Percentiles rank a stretch among this genome's conserved stretches.
phyloP scores from a whole-genome alignment of 1,140 invertebrate genomes.

The Heliconius hewitsoni region DNA sequence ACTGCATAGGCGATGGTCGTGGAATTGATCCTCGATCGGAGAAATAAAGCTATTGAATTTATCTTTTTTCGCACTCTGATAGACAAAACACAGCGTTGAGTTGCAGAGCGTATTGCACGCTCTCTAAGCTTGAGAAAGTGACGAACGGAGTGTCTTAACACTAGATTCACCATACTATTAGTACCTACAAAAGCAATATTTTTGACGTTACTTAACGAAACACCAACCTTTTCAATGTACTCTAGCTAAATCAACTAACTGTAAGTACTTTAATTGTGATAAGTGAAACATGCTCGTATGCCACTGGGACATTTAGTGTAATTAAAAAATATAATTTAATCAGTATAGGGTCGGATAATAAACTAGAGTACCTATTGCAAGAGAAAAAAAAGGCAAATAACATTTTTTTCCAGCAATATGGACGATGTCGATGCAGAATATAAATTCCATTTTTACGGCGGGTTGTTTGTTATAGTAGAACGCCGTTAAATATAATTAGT shows the following conservation, averaged over 20 bases:
- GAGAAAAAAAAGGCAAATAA: not conserved
- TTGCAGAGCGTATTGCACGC: no score
- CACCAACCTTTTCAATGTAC: not conserved
- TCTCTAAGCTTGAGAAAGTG: no score
- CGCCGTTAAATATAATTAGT: slow-evolving; percentile 4
- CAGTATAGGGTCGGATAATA: not conserved
- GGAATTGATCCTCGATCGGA: no score
- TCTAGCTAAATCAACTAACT: not conserved
- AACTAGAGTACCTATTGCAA: not conserved
- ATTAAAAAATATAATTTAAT: slow-evolving; percentile 11
- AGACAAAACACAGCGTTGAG: no score
- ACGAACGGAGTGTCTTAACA: no score
- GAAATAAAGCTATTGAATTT: no score
- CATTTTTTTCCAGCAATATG: slow-evolving; percentile 2
- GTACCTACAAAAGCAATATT: no score
- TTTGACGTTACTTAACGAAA: not conserved
- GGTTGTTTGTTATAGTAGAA: not conserved
- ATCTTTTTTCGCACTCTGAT: no score
- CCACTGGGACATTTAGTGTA: slow-evolving; percentile 6
- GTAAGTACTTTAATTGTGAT: not conserved
- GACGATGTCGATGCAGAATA: not conserved
- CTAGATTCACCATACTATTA: no score
- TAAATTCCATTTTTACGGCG: not conserved
- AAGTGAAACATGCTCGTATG: not conserved
- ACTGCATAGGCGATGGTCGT: no score